Conservation (phyloP, 2,113 vertebrate genomes). For the Rhinolophus ferrumequinum region DNA sequence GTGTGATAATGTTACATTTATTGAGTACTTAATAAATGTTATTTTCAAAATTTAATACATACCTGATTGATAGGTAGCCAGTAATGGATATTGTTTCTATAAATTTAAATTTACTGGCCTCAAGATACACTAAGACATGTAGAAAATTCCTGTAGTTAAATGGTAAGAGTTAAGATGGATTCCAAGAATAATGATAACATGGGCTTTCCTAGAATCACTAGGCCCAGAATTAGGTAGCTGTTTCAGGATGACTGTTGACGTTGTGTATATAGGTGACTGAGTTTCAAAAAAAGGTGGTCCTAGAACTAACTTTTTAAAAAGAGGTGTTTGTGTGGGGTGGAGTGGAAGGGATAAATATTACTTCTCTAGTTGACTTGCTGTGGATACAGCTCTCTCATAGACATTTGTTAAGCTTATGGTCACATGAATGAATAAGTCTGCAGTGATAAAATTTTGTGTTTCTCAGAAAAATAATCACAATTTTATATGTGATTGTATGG, state of each 20-base stretch:
- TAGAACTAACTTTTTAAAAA: background rate
- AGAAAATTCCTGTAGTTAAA: background rate
- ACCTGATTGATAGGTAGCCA: background rate
- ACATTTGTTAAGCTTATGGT: background rate
- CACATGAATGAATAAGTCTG: background rate
- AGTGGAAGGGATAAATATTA: background rate
- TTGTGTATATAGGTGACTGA: background rate
- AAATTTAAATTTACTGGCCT: slow-evolving; percentile 25
- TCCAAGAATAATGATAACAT: background rate
- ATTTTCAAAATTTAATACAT: background rate
- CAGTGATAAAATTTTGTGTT: slow-evolving; percentile 19
- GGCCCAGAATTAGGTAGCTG: background rate
- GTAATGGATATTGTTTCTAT: background rate
- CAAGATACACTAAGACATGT: background rate
- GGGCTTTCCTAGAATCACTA: slow-evolving; percentile 1
- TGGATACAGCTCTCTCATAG: background rate
- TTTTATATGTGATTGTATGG: background rate
- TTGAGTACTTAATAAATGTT: slow-evolving; percentile 10
- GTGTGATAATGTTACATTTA: background rate
- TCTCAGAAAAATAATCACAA: background rate
- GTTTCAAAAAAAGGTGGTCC: background rate
- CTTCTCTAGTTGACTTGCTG: background rate
- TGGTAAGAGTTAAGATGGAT: background rate
- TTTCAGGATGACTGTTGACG: background rate
- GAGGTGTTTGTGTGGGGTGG: background rate